Conservation (phyloP, 2,888 invertebrate genomes). For the Leptopilina myrica region DNA sequence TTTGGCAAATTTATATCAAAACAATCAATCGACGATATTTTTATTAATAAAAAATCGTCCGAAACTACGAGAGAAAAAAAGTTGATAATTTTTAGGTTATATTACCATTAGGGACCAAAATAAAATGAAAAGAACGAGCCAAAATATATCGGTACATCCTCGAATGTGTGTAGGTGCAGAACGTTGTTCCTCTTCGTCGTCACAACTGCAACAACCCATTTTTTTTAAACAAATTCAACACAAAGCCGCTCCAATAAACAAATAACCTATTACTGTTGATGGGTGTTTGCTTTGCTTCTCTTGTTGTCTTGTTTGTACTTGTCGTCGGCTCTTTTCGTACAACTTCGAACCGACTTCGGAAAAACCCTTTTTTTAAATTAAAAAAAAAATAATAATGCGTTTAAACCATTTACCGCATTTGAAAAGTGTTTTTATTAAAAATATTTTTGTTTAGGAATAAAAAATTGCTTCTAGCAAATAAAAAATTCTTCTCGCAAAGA, state of each 20-base stretch:
- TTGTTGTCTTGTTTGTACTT: background rate
- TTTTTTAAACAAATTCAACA: constrained; percentile 41
- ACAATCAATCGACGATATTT: background rate
- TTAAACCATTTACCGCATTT: too few species aligned
- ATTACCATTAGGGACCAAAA: constrained; percentile 91
- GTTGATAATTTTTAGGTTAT: constrained; percentile 44
- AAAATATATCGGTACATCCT: constrained; percentile 90
- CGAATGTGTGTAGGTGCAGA: constrained; percentile 78
- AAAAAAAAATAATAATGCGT: too few species aligned
- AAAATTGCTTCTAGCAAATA: too few species aligned
- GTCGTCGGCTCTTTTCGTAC: background rate
- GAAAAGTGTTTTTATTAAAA: background rate
- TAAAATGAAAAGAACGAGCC: constrained; percentile 86
- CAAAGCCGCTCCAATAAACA: constrained; percentile 14
- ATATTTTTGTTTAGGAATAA: too few species aligned
- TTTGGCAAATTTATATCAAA: too few species aligned
- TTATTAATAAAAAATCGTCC: background rate
- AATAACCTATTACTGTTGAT: background rate
- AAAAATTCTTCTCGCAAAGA: too few species aligned
- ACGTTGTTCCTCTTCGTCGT: constrained; percentile 70
- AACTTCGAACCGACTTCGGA: background rate
- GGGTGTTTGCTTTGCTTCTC: too few species aligned
- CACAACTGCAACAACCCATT: constrained; percentile 72
- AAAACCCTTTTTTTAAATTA: background rate
- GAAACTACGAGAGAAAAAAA: background rate